Conservation (phyloP, 2,113 vertebrate genomes). For the Odobenus rosmarus region DNA sequence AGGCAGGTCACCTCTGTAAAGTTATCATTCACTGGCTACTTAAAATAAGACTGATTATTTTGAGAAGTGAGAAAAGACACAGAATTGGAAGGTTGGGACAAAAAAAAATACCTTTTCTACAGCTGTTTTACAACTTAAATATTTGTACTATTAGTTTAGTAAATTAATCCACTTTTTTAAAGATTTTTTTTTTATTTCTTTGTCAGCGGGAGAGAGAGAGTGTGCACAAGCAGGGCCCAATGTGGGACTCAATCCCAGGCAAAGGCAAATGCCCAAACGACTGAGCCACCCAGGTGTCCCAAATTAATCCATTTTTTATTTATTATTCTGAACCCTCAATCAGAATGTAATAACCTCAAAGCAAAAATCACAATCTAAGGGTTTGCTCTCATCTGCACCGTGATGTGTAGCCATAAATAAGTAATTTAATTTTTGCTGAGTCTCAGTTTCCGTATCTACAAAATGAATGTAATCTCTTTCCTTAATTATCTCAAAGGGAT, state of each 20-base stretch:
- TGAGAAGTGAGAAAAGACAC: rapidly evolving
- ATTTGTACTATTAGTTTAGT: neutral
- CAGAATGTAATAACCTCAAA: neutral
- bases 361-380: neutral
- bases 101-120: neutral
- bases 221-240: no score
- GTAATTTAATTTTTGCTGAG: neutral
- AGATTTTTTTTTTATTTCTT: no score
- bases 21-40: neutral
- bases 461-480: neutral
- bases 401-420: neutral
- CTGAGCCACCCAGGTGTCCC: no score
- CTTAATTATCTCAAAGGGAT: neutral
- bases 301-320: neutral
- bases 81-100: neutral
- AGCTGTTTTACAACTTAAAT: neutral
- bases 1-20: neutral
- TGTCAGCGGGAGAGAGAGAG: no score
- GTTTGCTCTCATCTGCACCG: neutral
- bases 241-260: no score
- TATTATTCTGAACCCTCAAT: neutral
- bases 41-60: neutral
- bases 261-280: no score
- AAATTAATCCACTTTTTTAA: neutral
- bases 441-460: neutral